Base-by-base conservation (phyloP, 1,140 invertebrate genomes). In the Drosophila pseudoananassae region DNA sequence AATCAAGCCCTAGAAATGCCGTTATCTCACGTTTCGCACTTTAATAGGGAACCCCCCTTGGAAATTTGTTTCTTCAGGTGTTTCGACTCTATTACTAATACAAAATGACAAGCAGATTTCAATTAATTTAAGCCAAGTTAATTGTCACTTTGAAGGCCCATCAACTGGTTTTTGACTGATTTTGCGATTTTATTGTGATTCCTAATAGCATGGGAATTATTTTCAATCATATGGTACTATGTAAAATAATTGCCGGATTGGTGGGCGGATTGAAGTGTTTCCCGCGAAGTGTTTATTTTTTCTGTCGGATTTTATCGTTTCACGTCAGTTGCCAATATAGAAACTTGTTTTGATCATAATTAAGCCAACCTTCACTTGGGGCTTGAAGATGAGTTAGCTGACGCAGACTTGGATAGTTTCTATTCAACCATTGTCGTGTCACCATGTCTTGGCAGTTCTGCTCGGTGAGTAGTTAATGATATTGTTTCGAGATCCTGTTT, bases 331-430 rank as follows among this genome's bases (percentile, higher is more conserved):
- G 14, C 25, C 10, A 17, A 60, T 45, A 45, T 78, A 27, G 46
- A 78, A 78, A 78, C 76, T 66, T 43, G 76, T 78, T 78, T 73
- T 53, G 25, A 36, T 29, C 27, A 66, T 75, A 73, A 73, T 57
- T 57, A 57, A 46, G 36, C 51, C 36, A 33, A 31, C 69, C 55
- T 55, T 49, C 45, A 14, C 25, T 31, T 57, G 51, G 36, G 59
- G 60, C 47, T 65, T 45, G 17, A 29, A 7, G 20, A 33, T 75
- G 71, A 47, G 29, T 20, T 55, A 45, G 12, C 38, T 14, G 12
- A 53, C 46, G 17, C n/a, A 12, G 47, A n/a, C 2, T 66, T 14
- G 52, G 40, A 40, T 56, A 74, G 70, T 75, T 52, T 57, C 10
- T 7, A 38, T 63, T 65, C 70, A 46, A 20, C 36, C 71, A 53